Evolutionary conservation across 2,888 invertebrate species (phyloP).

Genomic region (Choreutis nemorana): DNA sequence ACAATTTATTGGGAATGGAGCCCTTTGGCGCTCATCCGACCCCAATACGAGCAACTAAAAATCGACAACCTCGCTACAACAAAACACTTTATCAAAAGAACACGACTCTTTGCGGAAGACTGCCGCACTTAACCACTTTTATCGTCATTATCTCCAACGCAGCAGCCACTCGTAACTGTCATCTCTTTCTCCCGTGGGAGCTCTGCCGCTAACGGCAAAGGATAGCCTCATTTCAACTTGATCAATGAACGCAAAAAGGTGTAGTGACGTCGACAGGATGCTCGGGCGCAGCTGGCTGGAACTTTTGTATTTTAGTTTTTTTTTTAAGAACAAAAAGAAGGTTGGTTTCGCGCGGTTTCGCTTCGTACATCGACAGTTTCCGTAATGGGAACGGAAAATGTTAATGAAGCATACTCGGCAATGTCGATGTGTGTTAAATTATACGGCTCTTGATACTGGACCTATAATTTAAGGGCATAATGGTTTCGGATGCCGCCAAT

Average conservation of each 20-base stretch:
- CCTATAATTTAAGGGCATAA: slow-evolving; percentile 35
- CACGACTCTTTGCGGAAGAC: slow-evolving; percentile 45
- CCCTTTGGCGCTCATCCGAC: slow-evolving; percentile 23
- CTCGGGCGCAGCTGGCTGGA: slow-evolving; percentile 61
- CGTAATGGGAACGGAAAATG: slow-evolving; percentile 57
- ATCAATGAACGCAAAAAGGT: slow-evolving; percentile 51
- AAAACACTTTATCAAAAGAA: slow-evolving; percentile 43
- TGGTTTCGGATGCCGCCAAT: slow-evolving; percentile 25
- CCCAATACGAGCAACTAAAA: slow-evolving; percentile 25
- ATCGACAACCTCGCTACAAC: slow-evolving; percentile 30
- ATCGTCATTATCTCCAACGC: slow-evolving; percentile 32
- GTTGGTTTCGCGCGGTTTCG: slow-evolving; percentile 55
- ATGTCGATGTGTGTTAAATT: slow-evolving; percentile 35
- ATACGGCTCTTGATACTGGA: slow-evolving; percentile 22
- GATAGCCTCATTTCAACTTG: slow-evolving; percentile 32
- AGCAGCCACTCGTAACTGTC: slow-evolving; percentile 23
- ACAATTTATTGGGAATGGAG: slow-evolving; percentile 39
- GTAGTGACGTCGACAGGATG: slow-evolving; percentile 59
- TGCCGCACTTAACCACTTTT: slow-evolving; percentile 24
- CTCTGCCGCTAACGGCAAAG: slow-evolving; percentile 20
- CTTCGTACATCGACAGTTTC: slow-evolving; percentile 41
- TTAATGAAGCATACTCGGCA: slow-evolving; percentile 44
- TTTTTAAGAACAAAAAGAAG: slow-evolving; percentile 39
- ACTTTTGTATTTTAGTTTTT: slow-evolving; percentile 46
- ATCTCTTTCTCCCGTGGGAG: slow-evolving; percentile 26